Percentiles rank a stretch among this genome's conserved stretches.
These are phyloP conservation scores for Emydura subglobosa DNA, from an alignment of 2,113 vertebrate species.

Conservation along the genomic window DNA sequence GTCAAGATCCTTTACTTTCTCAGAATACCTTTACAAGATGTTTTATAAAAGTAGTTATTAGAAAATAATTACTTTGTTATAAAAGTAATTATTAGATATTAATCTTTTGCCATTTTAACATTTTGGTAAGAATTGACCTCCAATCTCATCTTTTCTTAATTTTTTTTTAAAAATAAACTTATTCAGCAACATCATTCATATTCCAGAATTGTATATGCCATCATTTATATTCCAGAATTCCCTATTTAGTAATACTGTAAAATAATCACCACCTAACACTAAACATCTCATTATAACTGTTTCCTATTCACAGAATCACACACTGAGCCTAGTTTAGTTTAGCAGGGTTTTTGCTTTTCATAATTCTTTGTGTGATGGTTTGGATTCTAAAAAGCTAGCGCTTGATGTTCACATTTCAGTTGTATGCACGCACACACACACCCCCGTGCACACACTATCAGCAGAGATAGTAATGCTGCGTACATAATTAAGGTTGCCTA, in stretches of 20 bases:
- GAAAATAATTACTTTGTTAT: accelerated
- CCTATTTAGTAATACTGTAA: background rate
- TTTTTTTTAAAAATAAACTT: background rate
- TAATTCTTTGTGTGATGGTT: background rate
- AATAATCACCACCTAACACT: constrained; percentile 1
- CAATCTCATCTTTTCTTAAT: background rate
- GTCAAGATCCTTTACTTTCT: background rate
- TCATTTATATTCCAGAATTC: background rate
- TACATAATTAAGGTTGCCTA: background rate
- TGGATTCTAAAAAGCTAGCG: background rate
- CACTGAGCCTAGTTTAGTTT: background rate
- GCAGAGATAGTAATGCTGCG: background rate
- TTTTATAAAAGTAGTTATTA: background rate
- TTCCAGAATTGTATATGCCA: background rate
- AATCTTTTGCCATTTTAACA: background rate
- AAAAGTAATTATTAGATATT: background rate
- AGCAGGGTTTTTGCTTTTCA: background rate
- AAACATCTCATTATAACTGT: constrained; percentile 1
- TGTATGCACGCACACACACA: too few relatives aligned
- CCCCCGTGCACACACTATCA: too few relatives aligned
- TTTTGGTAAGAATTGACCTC: background rate
- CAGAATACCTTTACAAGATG: background rate
- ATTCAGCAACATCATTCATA: background rate
- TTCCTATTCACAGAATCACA: background rate
- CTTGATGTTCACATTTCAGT: too few relatives aligned